phyloP scores from a whole-genome alignment of 2,797 vertebrate species.

The Antennarius maculatus region DNA sequence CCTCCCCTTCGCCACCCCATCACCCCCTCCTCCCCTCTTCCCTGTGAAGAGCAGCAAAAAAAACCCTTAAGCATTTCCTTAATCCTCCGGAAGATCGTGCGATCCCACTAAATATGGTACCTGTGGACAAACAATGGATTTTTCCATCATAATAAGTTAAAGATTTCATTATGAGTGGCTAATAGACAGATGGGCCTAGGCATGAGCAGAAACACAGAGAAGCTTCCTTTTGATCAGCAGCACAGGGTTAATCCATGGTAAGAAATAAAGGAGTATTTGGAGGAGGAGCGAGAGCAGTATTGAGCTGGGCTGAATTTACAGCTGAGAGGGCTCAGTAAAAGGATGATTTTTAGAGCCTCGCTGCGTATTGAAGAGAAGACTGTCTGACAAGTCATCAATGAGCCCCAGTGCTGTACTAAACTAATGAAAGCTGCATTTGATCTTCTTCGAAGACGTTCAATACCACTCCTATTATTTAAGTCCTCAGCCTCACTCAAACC shows the following conservation, averaged over 20 bases:
- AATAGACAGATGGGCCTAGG: conserved; percentile 68
- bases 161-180: conserved; percentile 78
- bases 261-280: conserved; percentile 76
- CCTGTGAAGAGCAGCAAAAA: conserved; percentile 67
- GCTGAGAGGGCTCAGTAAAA: conserved; percentile 81
- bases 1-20: conserved; percentile 59
- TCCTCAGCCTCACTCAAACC: conserved; percentile 81
- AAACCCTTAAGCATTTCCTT: conserved; percentile 75
- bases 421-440: conserved; percentile 87
- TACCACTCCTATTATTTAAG: conserved; percentile 86
- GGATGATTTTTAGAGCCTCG: conserved; percentile 84
- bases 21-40: conserved; percentile 32
- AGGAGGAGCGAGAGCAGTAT: conserved; percentile 63
- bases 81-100: conserved; percentile 79
- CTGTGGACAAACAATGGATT: conserved; percentile 83
- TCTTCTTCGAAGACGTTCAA: conserved; percentile 82
- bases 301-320: conserved; percentile 82
- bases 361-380: conserved; percentile 83
- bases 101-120: conserved; percentile 78
- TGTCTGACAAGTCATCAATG: conserved; percentile 87
- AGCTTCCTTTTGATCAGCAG: conserved; percentile 79
- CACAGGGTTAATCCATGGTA: conserved; percentile 81
- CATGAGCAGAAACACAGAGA: conserved; percentile 64
- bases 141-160: conserved; percentile 82
- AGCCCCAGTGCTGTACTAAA: conserved; percentile 83